These are phyloP conservation scores for Melieria crassipennis DNA, from an alignment of 2,888 invertebrate genomes.

Conservation along the genomic window DNA sequence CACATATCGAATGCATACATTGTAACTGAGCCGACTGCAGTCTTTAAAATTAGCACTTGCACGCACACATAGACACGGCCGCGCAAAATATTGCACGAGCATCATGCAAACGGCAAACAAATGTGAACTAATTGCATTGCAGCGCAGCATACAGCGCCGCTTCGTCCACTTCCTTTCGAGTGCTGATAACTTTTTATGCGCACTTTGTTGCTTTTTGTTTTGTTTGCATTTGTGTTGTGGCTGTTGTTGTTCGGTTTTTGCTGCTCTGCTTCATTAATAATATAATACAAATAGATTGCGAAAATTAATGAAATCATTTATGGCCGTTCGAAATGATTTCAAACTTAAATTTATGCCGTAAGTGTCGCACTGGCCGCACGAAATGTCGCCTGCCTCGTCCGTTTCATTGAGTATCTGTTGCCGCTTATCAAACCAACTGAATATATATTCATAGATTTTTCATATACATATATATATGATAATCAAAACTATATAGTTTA, in stretches of 20 bases:
- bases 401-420: no score
- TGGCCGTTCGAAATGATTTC: no score
- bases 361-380: no score
- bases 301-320: no score
- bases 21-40: no score
- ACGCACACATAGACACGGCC: no score
- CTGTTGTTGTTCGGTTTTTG: neutral
- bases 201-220: conserved; percentile 34
- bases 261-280: conserved; percentile 1
- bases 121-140: conserved; percentile 1
- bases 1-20: no score
- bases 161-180: conserved; percentile 39
- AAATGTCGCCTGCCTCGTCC: no score
- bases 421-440: conserved; percentile 2
- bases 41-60: no score
- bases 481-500: neutral
- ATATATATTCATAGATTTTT: neutral
- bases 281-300: neutral
- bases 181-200: conserved; percentile 42
- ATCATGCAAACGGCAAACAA: conserved; percentile 1
- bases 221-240: neutral
- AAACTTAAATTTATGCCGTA: no score
- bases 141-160: neutral
- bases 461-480: neutral
- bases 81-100: no score